These are phyloP conservation scores for Caiman crocodilus DNA, from an alignment of 2,797 vertebrate species.

Conservation along the genomic window DNA sequence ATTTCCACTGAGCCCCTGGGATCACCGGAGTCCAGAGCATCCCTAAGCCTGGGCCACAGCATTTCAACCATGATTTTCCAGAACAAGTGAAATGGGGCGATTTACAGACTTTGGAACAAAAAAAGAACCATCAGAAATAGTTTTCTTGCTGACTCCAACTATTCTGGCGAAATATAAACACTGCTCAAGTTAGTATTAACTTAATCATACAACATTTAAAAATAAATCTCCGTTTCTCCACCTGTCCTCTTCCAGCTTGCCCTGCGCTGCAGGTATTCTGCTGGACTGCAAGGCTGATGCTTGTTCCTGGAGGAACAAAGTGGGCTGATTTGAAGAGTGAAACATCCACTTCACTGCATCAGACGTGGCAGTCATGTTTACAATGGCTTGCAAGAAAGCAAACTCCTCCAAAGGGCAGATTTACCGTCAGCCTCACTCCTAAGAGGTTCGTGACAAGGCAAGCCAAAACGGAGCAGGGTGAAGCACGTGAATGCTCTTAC, in stretches of 20 bases:
- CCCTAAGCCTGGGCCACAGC: rapidly evolving
- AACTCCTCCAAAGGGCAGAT: conserved; percentile 10
- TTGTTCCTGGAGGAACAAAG: conserved; percentile 18
- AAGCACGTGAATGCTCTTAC: background rate
- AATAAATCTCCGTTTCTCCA: conserved; percentile 81
- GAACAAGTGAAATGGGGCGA: background rate
- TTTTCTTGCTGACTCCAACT: conserved; percentile 73
- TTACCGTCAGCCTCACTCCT: background rate
- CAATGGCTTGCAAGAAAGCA: background rate
- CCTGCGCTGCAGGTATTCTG: conserved; percentile 65
- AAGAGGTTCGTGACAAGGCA: background rate
- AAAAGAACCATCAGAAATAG: conserved; percentile 64
- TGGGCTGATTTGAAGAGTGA: background rate
- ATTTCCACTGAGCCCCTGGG: background rate
- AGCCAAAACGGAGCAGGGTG: background rate
- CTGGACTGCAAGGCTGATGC: conserved; percentile 40
- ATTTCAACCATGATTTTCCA: background rate
- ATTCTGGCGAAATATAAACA: conserved; percentile 80
- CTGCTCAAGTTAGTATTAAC: conserved; percentile 88
- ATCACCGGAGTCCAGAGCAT: background rate
- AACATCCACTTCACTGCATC: conserved; percentile 40
- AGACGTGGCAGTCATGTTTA: background rate
- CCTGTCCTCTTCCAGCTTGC: conserved; percentile 77
- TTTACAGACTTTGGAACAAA: background rate
- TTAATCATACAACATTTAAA: conserved; percentile 83